These are phyloP conservation scores for Automeris io DNA, from an alignment of 2,888 invertebrate genomes.

Conservation along the genomic window DNA sequence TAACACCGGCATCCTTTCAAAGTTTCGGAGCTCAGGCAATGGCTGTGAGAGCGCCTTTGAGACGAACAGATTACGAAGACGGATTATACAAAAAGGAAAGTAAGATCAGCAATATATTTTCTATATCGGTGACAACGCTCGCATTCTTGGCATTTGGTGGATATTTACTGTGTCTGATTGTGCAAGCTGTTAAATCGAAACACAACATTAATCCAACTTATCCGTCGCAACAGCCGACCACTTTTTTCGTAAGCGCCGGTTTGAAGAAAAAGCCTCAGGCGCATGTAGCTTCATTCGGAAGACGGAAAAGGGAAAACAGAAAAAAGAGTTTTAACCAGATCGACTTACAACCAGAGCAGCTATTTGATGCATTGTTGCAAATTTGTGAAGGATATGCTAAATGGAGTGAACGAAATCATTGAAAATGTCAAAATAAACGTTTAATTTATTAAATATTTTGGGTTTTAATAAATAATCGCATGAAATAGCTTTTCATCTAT, in stretches of 20 bases:
- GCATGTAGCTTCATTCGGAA: constrained; percentile 56
- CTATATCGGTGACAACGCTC: constrained; percentile 85
- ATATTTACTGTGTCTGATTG: constrained; percentile 86
- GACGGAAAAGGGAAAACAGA: constrained; percentile 39
- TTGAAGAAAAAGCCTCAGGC: constrained; percentile 63
- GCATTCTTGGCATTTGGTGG: constrained; percentile 92
- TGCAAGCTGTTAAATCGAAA: constrained; percentile 84
- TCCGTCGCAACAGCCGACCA: constrained; percentile 43
- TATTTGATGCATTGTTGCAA: constrained; percentile 68
- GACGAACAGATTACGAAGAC: constrained; percentile 67
- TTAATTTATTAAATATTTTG: too few relatives aligned
- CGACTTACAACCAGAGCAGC: constrained; percentile 55
- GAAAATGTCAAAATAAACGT: too few relatives aligned
- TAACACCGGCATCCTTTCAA: constrained; percentile 37
- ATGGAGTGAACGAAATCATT: constrained; percentile 45
- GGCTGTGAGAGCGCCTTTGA: constrained; percentile 51
- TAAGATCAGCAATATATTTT: constrained; percentile 85
- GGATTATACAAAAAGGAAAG: constrained; percentile 65
- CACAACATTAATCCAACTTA: constrained; percentile 45
- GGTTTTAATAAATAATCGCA: too few relatives aligned
- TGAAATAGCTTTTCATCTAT: too few relatives aligned
- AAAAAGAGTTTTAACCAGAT: constrained; percentile 30
- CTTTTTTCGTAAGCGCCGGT: constrained; percentile 53
- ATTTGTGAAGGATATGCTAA: constrained; percentile 77
- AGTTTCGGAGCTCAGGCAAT: constrained; percentile 61